Conservation (phyloP, 2,888 invertebrate species). For the Charanyca ferruginea region DNA sequence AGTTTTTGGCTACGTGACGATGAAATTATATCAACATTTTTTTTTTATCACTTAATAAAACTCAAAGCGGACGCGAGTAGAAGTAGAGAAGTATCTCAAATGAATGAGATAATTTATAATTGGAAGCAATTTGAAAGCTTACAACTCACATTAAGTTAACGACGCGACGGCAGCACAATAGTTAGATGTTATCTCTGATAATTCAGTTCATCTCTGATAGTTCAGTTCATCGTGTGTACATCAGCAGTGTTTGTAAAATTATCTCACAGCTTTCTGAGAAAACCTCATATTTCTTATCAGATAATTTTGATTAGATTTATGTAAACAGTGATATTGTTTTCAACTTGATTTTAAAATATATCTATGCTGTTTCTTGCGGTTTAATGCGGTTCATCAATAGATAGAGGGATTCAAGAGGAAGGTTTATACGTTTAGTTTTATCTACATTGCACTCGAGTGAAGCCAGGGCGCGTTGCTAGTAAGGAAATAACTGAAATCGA, state of each 20-base stretch:
- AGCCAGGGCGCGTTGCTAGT: no score
- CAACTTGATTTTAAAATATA: background rate
- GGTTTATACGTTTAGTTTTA: no score
- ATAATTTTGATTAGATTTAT: background rate
- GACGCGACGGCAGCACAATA: slow-evolving; percentile 25
- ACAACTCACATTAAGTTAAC: slow-evolving; percentile 18
- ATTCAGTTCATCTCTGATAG: slow-evolving; percentile 19
- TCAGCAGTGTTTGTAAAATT: slow-evolving; percentile 2
- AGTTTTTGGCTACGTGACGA: no score
- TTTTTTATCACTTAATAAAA: slow-evolving; percentile 9
- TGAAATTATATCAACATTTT: background rate
- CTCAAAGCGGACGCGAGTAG: background rate
- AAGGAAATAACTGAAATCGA: no score
- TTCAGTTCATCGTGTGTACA: slow-evolving; percentile 7
- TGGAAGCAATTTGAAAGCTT: slow-evolving; percentile 44
- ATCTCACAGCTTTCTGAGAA: slow-evolving; percentile 23
- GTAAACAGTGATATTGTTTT: background rate
- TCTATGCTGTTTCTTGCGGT: no score
- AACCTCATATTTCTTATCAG: background rate
- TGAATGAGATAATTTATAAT: slow-evolving; percentile 42
- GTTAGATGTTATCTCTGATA: slow-evolving; percentile 39
- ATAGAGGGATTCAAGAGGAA: no score
- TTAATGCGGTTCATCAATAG: no score
- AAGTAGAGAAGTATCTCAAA: background rate
- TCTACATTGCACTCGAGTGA: no score